Evolutionary conservation across 2,113 vertebrate genomes (phyloP), one percentile per base, ranked within the genome.

Genomic region (Speoplatyrhinus poulsoni): DNA sequence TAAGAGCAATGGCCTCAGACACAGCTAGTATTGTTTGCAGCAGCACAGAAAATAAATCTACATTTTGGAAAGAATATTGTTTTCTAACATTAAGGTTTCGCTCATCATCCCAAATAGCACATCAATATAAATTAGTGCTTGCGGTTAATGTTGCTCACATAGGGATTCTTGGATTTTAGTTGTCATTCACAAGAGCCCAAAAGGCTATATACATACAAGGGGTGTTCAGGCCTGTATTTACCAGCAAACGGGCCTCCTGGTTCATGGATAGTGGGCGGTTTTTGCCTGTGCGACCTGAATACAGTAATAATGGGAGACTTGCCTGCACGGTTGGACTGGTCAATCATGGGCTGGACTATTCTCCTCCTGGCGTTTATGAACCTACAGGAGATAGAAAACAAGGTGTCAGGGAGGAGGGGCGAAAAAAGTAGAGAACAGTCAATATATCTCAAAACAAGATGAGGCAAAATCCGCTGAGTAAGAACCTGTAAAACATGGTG

Each of bases 301-400:
- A 94, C 87, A 91, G 94, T 93, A 93, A 96, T 85, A 92, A 91
- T 0, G 79, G 89, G 90, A 91, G 88, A 98, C 98, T 99, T 96
- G 94, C 98, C 98, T 99, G 98, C 98, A 95, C 98, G 94, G 92
- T 99, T 99, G 83, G 98, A 99, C 94, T 99, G 98, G 94, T 99
- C 98, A 91, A 99, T 99, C 98, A 99, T 99, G 81, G 98, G 98
- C 87, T 41, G 36, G 36, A 41, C 36, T 41, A 41, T 41, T 41
- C 36, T 41, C 36, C 36, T 41, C 36, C 36, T 41, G 36, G 36
- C 36, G 36, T 41, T 41, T 41, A 41, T 41, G 36, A 41, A 41
- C 36, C 36, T 41, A 41, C 7, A 41, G 36, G 36, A 41, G 36
- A 41, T 4, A 41, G 4, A 41, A 41, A 41, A 6, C 5, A 5